Conservation (phyloP, 2,888 invertebrate species). For the Aphrophora alni region DNA sequence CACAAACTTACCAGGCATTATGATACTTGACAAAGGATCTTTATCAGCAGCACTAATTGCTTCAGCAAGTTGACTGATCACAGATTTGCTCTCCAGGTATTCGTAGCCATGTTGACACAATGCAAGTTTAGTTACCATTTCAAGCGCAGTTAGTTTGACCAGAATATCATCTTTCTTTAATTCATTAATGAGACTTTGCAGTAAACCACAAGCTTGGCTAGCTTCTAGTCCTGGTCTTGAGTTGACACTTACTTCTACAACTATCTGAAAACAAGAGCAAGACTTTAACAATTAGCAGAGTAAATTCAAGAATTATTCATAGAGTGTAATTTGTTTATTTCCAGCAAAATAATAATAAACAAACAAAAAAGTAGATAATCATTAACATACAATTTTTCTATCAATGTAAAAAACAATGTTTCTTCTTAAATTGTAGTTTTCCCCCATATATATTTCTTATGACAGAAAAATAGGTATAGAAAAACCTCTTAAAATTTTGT, state of each 20-base stretch:
- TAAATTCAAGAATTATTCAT: not conserved
- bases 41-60: constrained; percentile 65
- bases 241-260: constrained; percentile 67
- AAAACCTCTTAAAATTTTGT: no score
- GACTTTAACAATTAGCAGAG: not conserved
- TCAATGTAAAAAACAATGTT: not conserved
- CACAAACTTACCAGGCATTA: constrained; percentile 68
- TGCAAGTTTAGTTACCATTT: constrained; percentile 76
- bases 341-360: not conserved
- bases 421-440: no score
- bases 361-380: not conserved
- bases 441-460: no score
- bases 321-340: constrained; percentile 6
- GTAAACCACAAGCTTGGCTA: constrained; percentile 67
- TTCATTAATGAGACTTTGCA: constrained; percentile 71
- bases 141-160: constrained; percentile 79
- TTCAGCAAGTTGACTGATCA: constrained; percentile 68
- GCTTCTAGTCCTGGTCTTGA: constrained; percentile 66
- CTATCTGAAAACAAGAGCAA: constrained; percentile 60
- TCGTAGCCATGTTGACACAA: constrained; percentile 73
- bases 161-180: constrained; percentile 75
- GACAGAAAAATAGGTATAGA: no score
- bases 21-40: constrained; percentile 68
- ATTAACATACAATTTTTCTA: not conserved
- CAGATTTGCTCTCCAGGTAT: constrained; percentile 72